Evolutionary conservation across 2,888 invertebrate species (phyloP).

Genomic region (Nudaria mundana): DNA sequence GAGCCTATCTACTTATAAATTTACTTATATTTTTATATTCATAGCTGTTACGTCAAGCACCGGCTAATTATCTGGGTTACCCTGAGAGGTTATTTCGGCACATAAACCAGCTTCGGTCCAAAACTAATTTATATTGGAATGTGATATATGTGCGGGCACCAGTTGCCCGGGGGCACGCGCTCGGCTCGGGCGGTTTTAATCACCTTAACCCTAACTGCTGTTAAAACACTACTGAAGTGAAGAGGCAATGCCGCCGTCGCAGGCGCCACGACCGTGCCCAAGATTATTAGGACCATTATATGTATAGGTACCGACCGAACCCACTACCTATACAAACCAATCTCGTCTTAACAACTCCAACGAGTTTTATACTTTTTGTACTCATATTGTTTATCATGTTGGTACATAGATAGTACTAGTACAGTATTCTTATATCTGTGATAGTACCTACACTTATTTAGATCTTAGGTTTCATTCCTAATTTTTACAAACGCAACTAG

Average conservation of each 20-base stretch:
- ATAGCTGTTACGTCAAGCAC: constrained; percentile 45
- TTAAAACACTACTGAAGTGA: constrained; percentile 60
- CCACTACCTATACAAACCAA: constrained; percentile 22
- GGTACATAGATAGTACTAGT: too few relatives aligned
- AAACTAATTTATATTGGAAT: constrained; percentile 81
- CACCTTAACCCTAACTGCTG: constrained; percentile 65
- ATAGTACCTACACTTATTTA: too few relatives aligned
- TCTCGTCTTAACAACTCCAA: constrained; percentile 18
- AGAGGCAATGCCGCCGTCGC: constrained; percentile 29
- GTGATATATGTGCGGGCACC: constrained; percentile 70
- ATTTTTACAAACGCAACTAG: too few relatives aligned
- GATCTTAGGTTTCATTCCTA: too few relatives aligned
- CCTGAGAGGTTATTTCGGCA: constrained; percentile 65
- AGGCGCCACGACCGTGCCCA: constrained; percentile 48
- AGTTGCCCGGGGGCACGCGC: constrained; percentile 63
- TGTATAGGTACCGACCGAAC: constrained; percentile 5
- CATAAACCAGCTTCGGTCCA: constrained; percentile 58
- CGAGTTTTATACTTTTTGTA: constrained; percentile 31
- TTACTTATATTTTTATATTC: constrained; percentile 29
- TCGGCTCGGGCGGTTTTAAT: constrained; percentile 58
- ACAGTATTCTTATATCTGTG: too few relatives aligned
- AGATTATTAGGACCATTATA: constrained; percentile 21
- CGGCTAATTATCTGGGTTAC: constrained; percentile 55
- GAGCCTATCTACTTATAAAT: constrained; percentile 27
- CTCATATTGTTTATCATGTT: constrained; percentile 26